A percentile compares a stretch with the other conserved stretches of the same genome.
phyloP scores from a whole-genome alignment of 2,113 vertebrate species.

The Castor canadensis region DNA sequence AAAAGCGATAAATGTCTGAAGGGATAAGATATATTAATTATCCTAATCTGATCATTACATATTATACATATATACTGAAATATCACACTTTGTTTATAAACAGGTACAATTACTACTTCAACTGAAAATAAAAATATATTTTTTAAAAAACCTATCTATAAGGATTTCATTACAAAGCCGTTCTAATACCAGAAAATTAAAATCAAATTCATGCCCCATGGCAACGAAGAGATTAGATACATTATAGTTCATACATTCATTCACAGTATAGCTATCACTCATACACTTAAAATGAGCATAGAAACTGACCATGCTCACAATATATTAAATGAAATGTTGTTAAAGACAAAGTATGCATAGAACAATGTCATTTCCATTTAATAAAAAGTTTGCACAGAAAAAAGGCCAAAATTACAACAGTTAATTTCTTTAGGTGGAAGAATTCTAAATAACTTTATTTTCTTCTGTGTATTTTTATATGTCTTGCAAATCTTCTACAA shows the following conservation, averaged over 20 bases:
- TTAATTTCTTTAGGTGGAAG: neutral
- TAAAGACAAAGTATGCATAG: neutral
- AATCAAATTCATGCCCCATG: neutral
- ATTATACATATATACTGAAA: neutral
- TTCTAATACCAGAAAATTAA: neutral
- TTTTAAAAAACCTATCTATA: neutral
- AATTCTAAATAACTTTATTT: conserved; percentile 13
- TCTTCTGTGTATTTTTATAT: neutral
- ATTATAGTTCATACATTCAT: neutral
- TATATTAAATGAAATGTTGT: neutral
- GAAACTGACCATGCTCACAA: conserved; percentile 8
- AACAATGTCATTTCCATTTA: neutral
- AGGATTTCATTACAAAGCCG: neutral
- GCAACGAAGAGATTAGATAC: neutral
- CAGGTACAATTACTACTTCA: neutral
- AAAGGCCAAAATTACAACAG: conserved; percentile 4
- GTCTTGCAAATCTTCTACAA: conserved; percentile 20
- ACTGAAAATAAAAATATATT: neutral
- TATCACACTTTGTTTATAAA: neutral
- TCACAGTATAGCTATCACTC: neutral
- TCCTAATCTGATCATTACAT: neutral
- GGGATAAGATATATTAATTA: neutral
- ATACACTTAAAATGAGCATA: neutral
- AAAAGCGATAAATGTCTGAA: neutral
- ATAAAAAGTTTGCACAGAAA: neutral